These are phyloP conservation scores for Eucidaris tribuloides DNA, from an alignment of 35 echinoderm and acorn worm species.

Conservation along the genomic window DNA sequence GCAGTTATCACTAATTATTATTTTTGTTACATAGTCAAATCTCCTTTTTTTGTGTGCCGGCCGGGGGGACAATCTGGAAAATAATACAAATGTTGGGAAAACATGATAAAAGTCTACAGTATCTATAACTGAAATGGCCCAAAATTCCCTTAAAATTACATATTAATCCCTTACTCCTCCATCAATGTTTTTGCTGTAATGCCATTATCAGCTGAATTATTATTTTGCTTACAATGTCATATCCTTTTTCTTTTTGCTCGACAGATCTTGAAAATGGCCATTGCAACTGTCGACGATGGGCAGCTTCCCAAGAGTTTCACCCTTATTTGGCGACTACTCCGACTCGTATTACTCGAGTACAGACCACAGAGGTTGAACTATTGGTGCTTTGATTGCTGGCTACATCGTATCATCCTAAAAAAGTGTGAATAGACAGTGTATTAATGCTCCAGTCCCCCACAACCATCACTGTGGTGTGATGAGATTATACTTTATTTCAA, in stretches of 20 bases:
- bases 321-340: slow-evolving; percentile 93
- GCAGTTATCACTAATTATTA: no score
- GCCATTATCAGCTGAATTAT: neutral
- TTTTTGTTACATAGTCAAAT: no score
- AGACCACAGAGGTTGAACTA: slow-evolving; percentile 93
- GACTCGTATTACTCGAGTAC: slow-evolving; percentile 95
- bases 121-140: no score
- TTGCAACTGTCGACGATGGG: slow-evolving; percentile 88
- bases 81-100: no score
- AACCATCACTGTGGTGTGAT: no score
- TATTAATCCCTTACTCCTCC: neutral
- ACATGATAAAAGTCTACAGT: no score
- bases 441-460: no score
- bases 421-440: slow-evolving; percentile 81
- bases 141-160: no score
- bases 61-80: no score
- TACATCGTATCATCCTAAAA: slow-evolving; percentile 96
- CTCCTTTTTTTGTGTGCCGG: no score
- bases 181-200: no score
- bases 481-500: no score
- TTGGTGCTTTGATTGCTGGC: slow-evolving; percentile 87
- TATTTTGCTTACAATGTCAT: neutral
- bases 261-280: slow-evolving; percentile 91
- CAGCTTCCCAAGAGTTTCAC: slow-evolving; percentile 98
- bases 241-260: neutral